phyloP scores from a whole-genome alignment of 2,888 invertebrate species.

The Ariolimax columbianus region DNA sequence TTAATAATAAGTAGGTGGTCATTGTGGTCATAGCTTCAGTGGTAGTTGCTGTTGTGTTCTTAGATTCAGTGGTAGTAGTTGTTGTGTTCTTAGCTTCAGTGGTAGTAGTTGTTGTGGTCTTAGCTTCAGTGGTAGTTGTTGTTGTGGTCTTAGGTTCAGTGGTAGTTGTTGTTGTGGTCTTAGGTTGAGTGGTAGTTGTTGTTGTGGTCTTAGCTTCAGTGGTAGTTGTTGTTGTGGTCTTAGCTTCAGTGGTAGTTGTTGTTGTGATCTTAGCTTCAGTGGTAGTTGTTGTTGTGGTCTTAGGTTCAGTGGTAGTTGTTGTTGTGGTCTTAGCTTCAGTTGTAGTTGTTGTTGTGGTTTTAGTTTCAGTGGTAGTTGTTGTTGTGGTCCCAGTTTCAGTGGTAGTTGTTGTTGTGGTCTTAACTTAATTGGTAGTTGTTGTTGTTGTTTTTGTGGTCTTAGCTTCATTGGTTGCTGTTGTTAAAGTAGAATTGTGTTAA shows the following conservation, averaged over 20 bases:
- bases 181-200: no score
- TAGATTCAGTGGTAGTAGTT: neutral
- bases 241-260: neutral
- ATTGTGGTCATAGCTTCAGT: neutral
- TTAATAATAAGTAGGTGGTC: conserved; percentile 84
- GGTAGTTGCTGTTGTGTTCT: neutral
- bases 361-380: neutral
- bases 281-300: neutral
- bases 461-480: no score
- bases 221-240: neutral
- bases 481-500: no score
- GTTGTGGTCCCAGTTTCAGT: neutral
- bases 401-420: neutral
- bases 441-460: neutral
- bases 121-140: no score
- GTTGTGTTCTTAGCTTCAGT: no score
- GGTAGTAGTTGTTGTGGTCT: no score
- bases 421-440: neutral
- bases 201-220: neutral
- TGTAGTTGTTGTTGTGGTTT: neutral
- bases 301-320: neutral
- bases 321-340: neutral
- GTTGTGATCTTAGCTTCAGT: neutral
- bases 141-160: no score
- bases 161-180: neutral